Conservation (phyloP, 2,797 vertebrate genomes). For the Zalophus californianus region DNA sequence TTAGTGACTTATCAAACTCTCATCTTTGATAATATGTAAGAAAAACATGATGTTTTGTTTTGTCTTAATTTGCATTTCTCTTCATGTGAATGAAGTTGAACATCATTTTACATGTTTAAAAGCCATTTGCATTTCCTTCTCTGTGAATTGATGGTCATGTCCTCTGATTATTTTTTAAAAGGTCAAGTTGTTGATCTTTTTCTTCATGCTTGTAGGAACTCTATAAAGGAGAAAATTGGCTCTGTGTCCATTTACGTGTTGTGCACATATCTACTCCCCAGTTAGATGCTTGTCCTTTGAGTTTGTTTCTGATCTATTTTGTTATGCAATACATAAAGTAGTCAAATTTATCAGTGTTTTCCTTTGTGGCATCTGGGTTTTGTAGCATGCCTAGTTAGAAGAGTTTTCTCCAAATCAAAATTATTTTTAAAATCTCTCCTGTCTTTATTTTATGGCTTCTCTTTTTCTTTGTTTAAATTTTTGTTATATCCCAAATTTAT, state of each 20-base stretch:
- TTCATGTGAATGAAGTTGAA: slow-evolving; percentile 17
- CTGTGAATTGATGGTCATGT: neutral
- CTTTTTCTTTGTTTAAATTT: slow-evolving; percentile 6
- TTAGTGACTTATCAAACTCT: neutral
- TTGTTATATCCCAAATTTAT: neutral
- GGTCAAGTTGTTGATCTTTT: neutral
- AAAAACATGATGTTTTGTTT: neutral
- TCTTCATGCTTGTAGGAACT: neutral
- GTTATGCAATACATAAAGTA: neutral
- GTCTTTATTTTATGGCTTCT: neutral
- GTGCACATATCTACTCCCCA: neutral
- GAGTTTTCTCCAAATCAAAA: neutral
- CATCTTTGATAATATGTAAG: neutral
- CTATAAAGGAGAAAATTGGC: neutral
- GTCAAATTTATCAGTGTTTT: neutral
- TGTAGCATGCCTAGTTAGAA: neutral
- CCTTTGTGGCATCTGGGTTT: slow-evolving; percentile 2
- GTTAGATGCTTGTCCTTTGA: neutral
- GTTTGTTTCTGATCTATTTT: slow-evolving; percentile 5
- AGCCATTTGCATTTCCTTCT: slow-evolving; percentile 12
- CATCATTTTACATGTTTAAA: slow-evolving; percentile 3
- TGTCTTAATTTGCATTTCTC: neutral
- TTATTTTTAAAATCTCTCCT: neutral
- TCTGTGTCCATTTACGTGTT: neutral
- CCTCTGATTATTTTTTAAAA: neutral